phyloP scores from a whole-genome alignment of 2,797 vertebrate species.

The Austrolebias charrua region DNA sequence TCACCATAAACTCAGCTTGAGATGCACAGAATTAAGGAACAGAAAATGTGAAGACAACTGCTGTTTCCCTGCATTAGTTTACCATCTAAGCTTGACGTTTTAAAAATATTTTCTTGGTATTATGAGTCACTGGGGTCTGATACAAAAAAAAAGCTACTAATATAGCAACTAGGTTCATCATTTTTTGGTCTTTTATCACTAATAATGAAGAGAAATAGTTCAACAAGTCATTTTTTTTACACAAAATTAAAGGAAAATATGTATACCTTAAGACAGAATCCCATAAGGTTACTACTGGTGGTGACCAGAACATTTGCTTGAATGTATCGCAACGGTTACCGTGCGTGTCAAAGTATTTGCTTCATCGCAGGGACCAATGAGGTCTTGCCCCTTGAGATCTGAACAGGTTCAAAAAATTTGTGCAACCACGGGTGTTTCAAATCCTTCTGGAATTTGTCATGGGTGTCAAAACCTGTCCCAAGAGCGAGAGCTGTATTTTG shows the following conservation, averaged over 20 bases:
- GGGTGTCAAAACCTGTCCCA: no score
- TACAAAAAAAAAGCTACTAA: constrained; percentile 65
- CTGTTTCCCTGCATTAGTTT: constrained; percentile 68
- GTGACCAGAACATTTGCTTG: no score
- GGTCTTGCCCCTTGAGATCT: no score
- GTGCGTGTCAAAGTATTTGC: no score
- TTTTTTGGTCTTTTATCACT: constrained; percentile 63
- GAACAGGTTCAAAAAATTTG: no score
- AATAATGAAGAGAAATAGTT: constrained; percentile 40
- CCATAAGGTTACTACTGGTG: no score
- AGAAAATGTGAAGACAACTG: constrained; percentile 38
- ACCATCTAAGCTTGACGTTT: constrained; percentile 61
- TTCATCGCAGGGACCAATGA: no score
- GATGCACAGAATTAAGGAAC: constrained; percentile 57
- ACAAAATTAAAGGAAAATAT: constrained; percentile 36
- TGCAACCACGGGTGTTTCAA: no score
- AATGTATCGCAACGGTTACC: no score
- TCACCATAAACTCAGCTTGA: constrained; percentile 63
- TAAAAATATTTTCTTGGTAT: constrained; percentile 55
- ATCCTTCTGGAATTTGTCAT: no score
- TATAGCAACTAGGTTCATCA: constrained; percentile 43
- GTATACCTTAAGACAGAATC: neutral
- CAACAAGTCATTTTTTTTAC: constrained; percentile 49
- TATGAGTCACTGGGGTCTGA: constrained; percentile 51
- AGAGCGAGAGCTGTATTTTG: no score